phyloP scores from a whole-genome alignment of 2,797 vertebrate genomes.

The Natrix natrix region DNA sequence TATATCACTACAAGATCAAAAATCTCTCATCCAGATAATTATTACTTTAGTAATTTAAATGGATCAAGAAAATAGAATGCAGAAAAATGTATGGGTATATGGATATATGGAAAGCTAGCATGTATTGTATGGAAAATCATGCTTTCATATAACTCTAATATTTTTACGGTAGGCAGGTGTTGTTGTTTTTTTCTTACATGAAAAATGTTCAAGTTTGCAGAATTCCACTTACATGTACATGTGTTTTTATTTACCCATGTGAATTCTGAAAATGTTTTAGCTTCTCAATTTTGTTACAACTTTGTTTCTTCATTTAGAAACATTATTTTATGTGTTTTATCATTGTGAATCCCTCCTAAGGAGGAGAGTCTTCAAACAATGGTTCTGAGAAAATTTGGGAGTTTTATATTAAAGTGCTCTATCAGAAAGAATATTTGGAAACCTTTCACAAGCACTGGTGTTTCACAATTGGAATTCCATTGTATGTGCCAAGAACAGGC shows the following conservation, averaged over 20 bases:
- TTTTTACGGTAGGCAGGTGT: not conserved
- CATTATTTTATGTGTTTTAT: not conserved
- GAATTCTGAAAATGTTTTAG: not conserved
- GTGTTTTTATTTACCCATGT: not conserved
- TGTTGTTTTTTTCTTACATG: not conserved
- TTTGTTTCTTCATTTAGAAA: constrained; percentile 9
- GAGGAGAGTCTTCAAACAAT: constrained; percentile 1
- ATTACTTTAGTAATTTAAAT: constrained; percentile 58
- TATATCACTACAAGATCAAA: constrained; percentile 57
- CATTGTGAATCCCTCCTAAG: not conserved
- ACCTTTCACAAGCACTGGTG: not conserved
- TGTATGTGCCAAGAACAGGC: not conserved
- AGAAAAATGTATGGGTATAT: constrained; percentile 56
- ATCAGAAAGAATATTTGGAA: not conserved
- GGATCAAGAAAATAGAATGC: constrained; percentile 53
- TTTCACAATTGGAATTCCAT: not conserved
- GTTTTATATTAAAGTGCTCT: not conserved
- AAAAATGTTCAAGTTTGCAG: not conserved
- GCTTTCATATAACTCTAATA: not conserved
- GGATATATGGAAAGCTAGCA: not conserved
- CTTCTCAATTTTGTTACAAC: not conserved
- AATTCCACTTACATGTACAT: not conserved
- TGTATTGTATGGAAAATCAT: not conserved
- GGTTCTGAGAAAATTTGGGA: not conserved
- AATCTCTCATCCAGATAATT: constrained; percentile 45